Evolutionary conservation across 2,888 invertebrate genomes (phyloP), one percentile per base, ranked within the genome.

Genomic region (Eristalis intricaria): DNA sequence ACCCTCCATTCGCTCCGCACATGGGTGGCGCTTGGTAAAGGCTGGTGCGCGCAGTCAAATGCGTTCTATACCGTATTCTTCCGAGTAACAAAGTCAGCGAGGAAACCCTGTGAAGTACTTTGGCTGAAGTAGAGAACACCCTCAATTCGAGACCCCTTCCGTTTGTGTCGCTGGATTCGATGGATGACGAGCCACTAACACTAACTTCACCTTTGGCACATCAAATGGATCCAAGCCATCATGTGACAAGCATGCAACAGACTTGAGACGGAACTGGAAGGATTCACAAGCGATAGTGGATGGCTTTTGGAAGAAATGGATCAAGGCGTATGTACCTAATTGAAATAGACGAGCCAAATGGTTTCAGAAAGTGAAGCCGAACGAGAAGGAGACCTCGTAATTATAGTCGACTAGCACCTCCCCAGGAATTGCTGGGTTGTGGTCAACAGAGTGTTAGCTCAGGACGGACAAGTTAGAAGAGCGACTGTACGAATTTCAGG

Each of bases 291-390:
- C 40, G 10, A 38, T 64, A 10, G 64, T 70, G 4, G 35, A 79
- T 32, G 23, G 3, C 4, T 79, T 71, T 22, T 83, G 81, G 77
- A 71, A 71, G 40, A 64, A 68, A 43, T 65, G 66, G 73, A 19
- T 71, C 89, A 89, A 88, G 61, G 38, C 19, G 23, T 90, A 89
- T 61, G 50, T 90, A 1, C 90, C 90, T 8, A 88, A 76, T 0
- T 43, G 90, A 1, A 43, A 78, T 0, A 69, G 77, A 13, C 56
- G 89, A 8, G 63, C 84, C 4, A 82, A 88, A 70, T 90, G 90
- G 89, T 65, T 76, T 26, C 15, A 50, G 1, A 81, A 77, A 8
- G 50, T 26, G 2, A 60, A 65, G 19, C 70, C 84, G 3, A 64
- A 81, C 10, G 68, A 70, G 19, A 61, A 65, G 89, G 85, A 3